phyloP scores from a whole-genome alignment of 1,140 invertebrate species.

The Euglossa dilemma region DNA sequence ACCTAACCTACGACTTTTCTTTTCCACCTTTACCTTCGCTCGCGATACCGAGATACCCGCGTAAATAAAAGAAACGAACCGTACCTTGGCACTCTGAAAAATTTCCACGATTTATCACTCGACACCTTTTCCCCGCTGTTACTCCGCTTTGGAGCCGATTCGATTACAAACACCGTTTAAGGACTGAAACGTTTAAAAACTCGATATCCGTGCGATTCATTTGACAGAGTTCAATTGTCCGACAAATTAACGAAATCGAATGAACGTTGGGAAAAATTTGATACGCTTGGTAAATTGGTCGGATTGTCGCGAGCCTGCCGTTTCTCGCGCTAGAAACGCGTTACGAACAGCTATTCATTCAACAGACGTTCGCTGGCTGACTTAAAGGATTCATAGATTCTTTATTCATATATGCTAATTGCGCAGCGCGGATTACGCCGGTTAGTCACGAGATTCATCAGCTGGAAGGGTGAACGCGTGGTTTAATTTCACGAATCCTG shows the following conservation, averaged over 20 bases:
- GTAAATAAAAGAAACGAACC: neutral
- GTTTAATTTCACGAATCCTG: constrained; percentile 22
- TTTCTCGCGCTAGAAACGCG: neutral
- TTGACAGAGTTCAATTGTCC: too few species aligned
- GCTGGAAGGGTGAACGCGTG: constrained; percentile 10
- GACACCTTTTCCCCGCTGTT: too few species aligned
- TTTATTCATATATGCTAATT: constrained; percentile 69
- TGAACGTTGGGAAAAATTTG: neutral
- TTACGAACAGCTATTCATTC: constrained; percentile 60
- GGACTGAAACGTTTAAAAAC: neutral
- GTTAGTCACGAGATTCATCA: constrained; percentile 61
- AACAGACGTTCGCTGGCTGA: constrained; percentile 28
- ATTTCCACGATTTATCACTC: too few species aligned
- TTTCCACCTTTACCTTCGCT: too few species aligned
- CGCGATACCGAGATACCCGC: neutral
- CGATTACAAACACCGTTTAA: neutral
- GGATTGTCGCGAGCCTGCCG: neutral
- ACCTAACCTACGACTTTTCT: neutral
- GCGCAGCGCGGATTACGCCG: constrained; percentile 53
- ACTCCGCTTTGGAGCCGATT: too few species aligned
- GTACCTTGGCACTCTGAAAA: too few species aligned
- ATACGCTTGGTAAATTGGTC: neutral
- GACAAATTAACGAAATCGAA: neutral
- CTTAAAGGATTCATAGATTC: constrained; percentile 63
- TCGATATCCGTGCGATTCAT: too few species aligned